Percentiles rank a stretch among this genome's conserved stretches.
These are phyloP conservation scores for Calliopum simillimum DNA, from an alignment of 2,888 invertebrate genomes.

Conservation along the genomic window DNA sequence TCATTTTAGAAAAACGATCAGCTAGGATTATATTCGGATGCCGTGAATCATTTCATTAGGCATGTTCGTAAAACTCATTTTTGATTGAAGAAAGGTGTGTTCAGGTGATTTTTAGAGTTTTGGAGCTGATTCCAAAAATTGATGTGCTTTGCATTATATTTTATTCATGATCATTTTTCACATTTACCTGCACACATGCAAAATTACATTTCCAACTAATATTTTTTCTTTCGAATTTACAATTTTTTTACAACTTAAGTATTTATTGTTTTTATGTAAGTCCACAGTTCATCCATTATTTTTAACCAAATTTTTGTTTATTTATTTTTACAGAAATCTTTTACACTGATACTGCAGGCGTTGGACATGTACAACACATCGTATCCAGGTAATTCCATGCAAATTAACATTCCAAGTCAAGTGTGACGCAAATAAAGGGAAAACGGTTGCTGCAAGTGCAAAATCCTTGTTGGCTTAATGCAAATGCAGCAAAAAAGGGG, in stretches of 20 bases:
- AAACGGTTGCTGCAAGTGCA: neutral
- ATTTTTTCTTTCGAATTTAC: no score
- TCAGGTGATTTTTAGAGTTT: no score
- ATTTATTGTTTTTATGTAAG: neutral
- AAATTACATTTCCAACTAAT: no score
- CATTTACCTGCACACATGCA: no score
- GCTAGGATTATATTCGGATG: no score
- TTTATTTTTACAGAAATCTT: conserved; percentile 82
- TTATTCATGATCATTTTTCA: no score
- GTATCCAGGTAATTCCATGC: conserved; percentile 73
- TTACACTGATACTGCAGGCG: conserved; percentile 92
- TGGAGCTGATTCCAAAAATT: no score
- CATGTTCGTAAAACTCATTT: no score
- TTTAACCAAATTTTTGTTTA: conserved; percentile 13
- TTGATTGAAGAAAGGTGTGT: no score
- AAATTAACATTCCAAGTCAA: conserved; percentile 22
- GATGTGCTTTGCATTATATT: no score
- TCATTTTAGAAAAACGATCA: no score
- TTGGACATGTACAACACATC: conserved; percentile 85
- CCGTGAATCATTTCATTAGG: no score
- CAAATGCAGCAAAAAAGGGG: neutral
- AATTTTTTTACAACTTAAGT: neutral
- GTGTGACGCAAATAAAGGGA: neutral
- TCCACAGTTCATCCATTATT: neutral
- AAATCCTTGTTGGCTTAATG: neutral